Conservation (phyloP, 2,888 invertebrate species). For the Emmelina monodactyla region DNA sequence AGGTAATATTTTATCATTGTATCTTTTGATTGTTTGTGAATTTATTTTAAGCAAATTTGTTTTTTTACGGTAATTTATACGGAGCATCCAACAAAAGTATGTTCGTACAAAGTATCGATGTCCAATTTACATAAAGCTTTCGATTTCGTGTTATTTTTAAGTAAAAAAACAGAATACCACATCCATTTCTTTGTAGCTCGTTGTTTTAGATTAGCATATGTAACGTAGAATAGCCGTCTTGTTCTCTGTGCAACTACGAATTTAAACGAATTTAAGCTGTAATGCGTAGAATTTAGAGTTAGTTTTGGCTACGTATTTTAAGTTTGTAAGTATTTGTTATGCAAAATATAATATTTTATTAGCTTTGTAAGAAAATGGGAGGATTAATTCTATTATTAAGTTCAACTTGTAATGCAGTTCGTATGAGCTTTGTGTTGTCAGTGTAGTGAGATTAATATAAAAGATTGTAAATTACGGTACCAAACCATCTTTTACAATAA, state of each 20-base stretch:
- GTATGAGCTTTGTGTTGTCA: constrained; percentile 1
- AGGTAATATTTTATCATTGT: too few species aligned
- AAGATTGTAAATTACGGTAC: too few species aligned
- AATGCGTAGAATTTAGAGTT: neutral
- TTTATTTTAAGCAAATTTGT: too few species aligned
- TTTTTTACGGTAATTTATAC: too few species aligned
- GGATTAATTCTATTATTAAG: constrained; percentile 1
- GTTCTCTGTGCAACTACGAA: neutral
- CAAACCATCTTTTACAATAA: too few species aligned
- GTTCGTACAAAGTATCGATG: neutral
- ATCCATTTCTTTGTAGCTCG: neutral
- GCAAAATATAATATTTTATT: constrained; percentile 1
- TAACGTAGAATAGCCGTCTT: neutral
- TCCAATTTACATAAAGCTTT: neutral
- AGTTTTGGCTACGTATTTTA: neutral
- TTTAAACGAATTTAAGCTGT: neutral
- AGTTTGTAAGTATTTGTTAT: constrained; percentile 1
- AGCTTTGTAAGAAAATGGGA: constrained; percentile 1
- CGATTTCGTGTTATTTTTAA: constrained; percentile 3
- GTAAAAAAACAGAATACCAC: constrained; percentile 3
- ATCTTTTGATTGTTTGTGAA: too few species aligned
- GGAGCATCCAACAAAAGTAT: neutral
- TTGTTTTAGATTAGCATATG: neutral
- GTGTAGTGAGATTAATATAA: too few species aligned
- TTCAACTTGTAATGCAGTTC: neutral